Evolutionary conservation across 2,888 invertebrate genomes (phyloP).

Genomic region (Pheosia gnoma): DNA sequence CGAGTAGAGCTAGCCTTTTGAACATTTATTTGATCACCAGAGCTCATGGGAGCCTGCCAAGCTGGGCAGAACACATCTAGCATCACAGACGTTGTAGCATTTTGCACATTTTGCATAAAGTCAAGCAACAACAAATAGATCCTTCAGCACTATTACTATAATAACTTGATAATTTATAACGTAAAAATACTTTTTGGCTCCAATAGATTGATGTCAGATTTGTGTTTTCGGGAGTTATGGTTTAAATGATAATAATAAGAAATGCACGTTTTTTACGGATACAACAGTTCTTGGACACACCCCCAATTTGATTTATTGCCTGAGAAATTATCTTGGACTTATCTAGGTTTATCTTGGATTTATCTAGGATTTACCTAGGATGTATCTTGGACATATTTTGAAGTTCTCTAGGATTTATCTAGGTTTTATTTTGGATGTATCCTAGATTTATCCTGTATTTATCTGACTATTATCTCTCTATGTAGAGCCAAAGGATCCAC

Average conservation of each 20-base stretch:
- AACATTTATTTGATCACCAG: neutral
- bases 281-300: too few relatives aligned
- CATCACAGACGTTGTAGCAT: conserved; percentile 27
- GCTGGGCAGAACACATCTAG: conserved; percentile 18
- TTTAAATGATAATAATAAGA: too few relatives aligned
- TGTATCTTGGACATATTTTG: too few relatives aligned
- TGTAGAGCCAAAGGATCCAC: conserved; percentile 14
- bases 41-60: conserved; percentile 11
- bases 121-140: conserved; percentile 42
- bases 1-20: neutral
- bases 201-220: conserved; percentile 11
- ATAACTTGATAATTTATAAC: neutral
- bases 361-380: too few relatives aligned
- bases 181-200: conserved; percentile 19
- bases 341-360: too few relatives aligned
- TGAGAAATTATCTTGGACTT: too few relatives aligned
- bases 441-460: too few relatives aligned
- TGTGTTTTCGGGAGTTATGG: too few relatives aligned
- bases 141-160: conserved; percentile 13
- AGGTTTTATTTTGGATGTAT: too few relatives aligned
- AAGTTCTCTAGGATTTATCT: too few relatives aligned
- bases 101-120: conserved; percentile 33
- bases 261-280: too few relatives aligned
- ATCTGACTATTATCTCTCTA: conserved; percentile 3
- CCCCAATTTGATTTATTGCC: too few relatives aligned